Base-by-base conservation (phyloP, 1,140 invertebrate genomes). In the Drosophila oshimai region DNA sequence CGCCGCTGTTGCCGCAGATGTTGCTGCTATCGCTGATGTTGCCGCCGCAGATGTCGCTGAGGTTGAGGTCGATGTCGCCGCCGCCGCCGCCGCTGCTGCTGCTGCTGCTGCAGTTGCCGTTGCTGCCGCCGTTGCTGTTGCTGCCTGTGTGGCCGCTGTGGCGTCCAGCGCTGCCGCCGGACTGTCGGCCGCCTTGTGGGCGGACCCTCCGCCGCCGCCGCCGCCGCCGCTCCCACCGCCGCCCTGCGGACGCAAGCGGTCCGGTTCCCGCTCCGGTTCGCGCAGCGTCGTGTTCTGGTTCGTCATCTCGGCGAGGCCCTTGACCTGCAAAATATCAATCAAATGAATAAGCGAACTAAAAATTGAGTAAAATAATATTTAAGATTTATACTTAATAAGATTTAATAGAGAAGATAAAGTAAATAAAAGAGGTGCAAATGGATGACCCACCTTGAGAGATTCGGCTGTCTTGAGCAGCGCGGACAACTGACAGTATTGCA, bases 241-340 rank as follows among this genome's bases (percentile, higher is more conserved):
- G 22, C 80, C 77, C 74, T 91, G 90, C 58, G 89, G 89, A 77
- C 90, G 76, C 60, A 91, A 51, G 20, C 90, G 90, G 45, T 91
- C 90, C 20, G 90, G 90, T 53, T 91, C 90, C 47, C 89, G 70
- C 65, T 91, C 90, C 47, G 89, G 90, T 36, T 91, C 90, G 26
- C 90, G 73, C 64, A 93, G 91, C 57, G 92, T 92, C 74, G 93
- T 92, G 87, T 94, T 95, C 91, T 95, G 92, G 90, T 95, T 95
- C 79, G 95, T 97, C 95, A 97, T 97, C 92, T 98, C 97, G 91
- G 96, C 96, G 84, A 98, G 93, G 87, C 97, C 97, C 92, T 97
- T 96, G 53, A 96, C 95, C 92, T 94, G 68, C 41, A 74, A 86
- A 6, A 17, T 6, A 0, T 7, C 3, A 4, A 13, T 22, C 4